Evolutionary conservation across 2,888 invertebrate genomes (phyloP), one percentile per base, ranked within the genome.

Genomic region (Linnaemya vulpina): DNA sequence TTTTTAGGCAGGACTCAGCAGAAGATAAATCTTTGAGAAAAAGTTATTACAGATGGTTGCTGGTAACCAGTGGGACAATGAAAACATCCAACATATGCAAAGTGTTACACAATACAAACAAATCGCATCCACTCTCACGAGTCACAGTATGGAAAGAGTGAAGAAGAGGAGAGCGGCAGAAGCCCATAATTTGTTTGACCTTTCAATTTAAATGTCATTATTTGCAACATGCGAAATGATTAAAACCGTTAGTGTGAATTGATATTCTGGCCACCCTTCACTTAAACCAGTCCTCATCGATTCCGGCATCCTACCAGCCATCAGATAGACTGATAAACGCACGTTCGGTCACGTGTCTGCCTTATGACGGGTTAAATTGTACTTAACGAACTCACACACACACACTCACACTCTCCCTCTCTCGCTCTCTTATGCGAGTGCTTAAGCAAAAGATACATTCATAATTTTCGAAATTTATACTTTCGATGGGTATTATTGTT

Each of bases 131-230:
- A 53, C 53, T 62, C 25, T 40, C 51, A 62, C 20, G 35, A 65
- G 25, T 46, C 9, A 49, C 25, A 30, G n/a, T n/a, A 9, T 43
- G 15, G 3, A n/a, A n/a, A 71, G 30, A 17, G 3, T 22, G 49
- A 10, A 3, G 17, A n/a, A n/a, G n/a, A 4, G 20, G 13, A 30
- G 40, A 25, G 25, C 9, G 46, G 40, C 11, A 55, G 65, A 25
- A 13, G 62, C n/a, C 71, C 62, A 88, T 90, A 90, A 89, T 89
- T 88, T 86, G 89, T 89, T 90, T 90, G 91, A 90, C 90, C 91
- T 90, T 90, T 90, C 87, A 89, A 88, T 89, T 88, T 17, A 85
- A 85, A 75, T 60, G 75, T 85, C 78, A 82, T 82, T 78, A 85
- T 71, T 58, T 68, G 55, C 51, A 78, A 77, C 58, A 76, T 70